phyloP scores from a whole-genome alignment of 2,113 vertebrate species.

The Zosterops japonicus region DNA sequence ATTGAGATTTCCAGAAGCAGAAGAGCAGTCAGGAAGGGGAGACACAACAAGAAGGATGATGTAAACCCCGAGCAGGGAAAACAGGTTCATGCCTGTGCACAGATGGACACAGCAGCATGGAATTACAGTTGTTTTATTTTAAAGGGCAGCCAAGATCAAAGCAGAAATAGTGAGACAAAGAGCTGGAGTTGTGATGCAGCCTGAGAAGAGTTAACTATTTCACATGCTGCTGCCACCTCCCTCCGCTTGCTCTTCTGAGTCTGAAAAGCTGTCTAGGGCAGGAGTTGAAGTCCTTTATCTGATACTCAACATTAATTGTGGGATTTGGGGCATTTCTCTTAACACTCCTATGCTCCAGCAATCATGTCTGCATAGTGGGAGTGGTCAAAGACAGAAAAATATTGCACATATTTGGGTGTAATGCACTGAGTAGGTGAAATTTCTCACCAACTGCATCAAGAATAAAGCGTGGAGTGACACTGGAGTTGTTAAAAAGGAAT shows the following conservation, averaged over 20 bases:
- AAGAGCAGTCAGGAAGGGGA: background rate
- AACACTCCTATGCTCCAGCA: background rate
- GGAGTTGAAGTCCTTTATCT: background rate
- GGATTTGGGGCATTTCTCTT: background rate
- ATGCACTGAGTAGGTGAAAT: background rate
- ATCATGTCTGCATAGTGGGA: rapidly evolving
- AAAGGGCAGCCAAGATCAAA: background rate
- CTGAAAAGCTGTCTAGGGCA: background rate
- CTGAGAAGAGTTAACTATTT: background rate
- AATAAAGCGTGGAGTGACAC: background rate
- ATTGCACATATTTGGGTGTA: background rate
- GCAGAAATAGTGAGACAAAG: background rate
- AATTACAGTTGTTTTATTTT: background rate
- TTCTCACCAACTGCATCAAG: background rate
- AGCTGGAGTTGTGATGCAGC: background rate
- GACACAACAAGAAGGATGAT: background rate
- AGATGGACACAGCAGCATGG: background rate
- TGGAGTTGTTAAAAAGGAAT: background rate
- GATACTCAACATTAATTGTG: background rate
- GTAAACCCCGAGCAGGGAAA: background rate
- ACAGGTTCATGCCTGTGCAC: background rate
- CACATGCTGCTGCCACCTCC: background rate
- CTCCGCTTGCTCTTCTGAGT: background rate
- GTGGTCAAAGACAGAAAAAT: background rate
- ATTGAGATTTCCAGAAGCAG: background rate